These are phyloP conservation scores for Polypedilum pembai DNA, from an alignment of 1,140 invertebrate genomes.

Conservation along the genomic window DNA sequence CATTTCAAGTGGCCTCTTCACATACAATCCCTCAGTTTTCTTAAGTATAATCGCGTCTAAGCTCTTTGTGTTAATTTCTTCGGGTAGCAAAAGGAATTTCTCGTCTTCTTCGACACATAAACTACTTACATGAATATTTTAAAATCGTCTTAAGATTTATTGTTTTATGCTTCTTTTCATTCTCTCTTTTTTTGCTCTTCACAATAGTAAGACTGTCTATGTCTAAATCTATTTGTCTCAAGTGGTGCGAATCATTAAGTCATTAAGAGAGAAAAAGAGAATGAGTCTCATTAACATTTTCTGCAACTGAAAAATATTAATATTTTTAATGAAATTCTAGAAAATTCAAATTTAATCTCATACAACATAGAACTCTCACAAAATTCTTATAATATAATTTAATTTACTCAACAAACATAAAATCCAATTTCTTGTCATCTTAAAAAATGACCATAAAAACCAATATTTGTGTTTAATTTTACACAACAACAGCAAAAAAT, in stretches of 20 bases:
- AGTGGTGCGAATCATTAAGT: conserved; percentile 17
- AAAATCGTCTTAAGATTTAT: conserved; percentile 22
- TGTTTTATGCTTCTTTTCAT: conserved; percentile 23
- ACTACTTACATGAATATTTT: background rate
- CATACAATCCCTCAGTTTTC: background rate
- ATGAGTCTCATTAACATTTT: background rate
- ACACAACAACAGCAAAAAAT: too few species aligned
- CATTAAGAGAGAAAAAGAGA: background rate
- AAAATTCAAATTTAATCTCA: background rate
- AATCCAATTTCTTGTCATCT: background rate
- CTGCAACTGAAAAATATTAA: background rate
- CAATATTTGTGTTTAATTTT: background rate
- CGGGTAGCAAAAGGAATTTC: background rate
- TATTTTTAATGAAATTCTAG: background rate
- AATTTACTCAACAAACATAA: background rate
- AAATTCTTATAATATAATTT: background rate
- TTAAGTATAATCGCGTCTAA: background rate
- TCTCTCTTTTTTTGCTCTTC: too few species aligned
- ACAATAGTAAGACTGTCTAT: too few species aligned
- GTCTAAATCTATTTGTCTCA: conserved; percentile 1
- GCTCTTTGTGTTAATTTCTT: conserved; percentile 23
- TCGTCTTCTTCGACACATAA: background rate
- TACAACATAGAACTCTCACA: too few species aligned
- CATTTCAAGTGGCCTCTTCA: conserved; percentile 15
- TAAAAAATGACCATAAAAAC: background rate